A percentile compares a stretch with the other conserved stretches of the same genome.
These are phyloP conservation scores for Crypturellus undulatus DNA, from an alignment of 2,113 vertebrate genomes.

Conservation along the genomic window DNA sequence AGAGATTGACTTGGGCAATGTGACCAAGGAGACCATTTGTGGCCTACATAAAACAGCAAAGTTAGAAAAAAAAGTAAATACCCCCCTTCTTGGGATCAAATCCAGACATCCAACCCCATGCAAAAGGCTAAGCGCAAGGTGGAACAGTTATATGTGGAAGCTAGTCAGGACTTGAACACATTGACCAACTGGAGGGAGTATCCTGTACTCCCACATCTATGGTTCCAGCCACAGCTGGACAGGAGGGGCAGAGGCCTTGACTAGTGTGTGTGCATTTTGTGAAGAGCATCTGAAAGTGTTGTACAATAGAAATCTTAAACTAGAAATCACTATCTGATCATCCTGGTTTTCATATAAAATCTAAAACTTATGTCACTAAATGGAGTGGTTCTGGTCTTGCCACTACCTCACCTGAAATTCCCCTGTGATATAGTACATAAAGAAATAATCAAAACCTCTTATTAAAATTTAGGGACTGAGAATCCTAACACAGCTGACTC, in stretches of 20 bases:
- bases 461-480: neutral
- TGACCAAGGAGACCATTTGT: neutral
- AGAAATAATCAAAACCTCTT: neutral
- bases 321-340: neutral
- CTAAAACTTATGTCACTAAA: neutral
- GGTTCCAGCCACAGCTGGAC: neutral
- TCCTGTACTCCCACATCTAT: neutral
- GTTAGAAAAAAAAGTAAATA: neutral
- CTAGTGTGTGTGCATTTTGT: neutral
- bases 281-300: neutral
- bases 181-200: neutral
- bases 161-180: neutral
- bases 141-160: accelerated
- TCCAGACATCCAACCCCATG: neutral
- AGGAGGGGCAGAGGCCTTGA: accelerated
- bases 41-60: neutral
- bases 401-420: neutral
- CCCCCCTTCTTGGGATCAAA: neutral
- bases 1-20: neutral
- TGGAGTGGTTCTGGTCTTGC: neutral
- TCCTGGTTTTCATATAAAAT: neutral
- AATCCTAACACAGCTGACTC: neutral
- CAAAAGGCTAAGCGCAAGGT: neutral
- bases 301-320: neutral
- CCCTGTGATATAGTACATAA: neutral